These are phyloP conservation scores for Dyspetes luteomarginatus DNA, from an alignment of 2,888 invertebrate species.

Conservation along the genomic window DNA sequence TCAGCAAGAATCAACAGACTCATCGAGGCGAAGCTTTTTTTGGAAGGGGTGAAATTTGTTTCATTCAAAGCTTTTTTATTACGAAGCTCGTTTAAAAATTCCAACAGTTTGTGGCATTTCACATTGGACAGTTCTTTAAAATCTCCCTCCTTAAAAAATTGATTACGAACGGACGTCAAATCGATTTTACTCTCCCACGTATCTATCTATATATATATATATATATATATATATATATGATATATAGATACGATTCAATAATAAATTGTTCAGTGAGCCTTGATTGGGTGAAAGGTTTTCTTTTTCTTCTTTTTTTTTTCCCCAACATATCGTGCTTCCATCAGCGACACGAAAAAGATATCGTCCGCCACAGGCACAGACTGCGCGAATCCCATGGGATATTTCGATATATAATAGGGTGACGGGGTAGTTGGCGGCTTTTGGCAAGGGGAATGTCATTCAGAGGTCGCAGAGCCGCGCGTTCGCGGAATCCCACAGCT, in stretches of 20 bases:
- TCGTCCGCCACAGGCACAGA: neutral
- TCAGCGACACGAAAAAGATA: neutral
- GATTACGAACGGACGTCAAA: too few species aligned
- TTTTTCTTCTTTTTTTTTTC: neutral
- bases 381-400: slow-evolving; percentile 51
- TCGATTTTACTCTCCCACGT: neutral
- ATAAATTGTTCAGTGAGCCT: neutral
- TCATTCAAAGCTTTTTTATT: neutral
- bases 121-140: neutral
- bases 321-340: neutral
- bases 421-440: slow-evolving; percentile 63
- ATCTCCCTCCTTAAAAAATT: neutral
- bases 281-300: neutral
- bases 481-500: slow-evolving; percentile 35
- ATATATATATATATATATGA: neutral
- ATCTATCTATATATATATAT: neutral
- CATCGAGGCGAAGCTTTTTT: too few species aligned
- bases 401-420: slow-evolving; percentile 60
- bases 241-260: neutral
- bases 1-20: too few species aligned
- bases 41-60: too few species aligned
- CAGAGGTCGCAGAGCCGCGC: slow-evolving; percentile 2
- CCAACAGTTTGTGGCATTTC: neutral
- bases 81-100: neutral
- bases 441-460: neutral